Percentiles rank a stretch among this genome's conserved stretches.
Evolutionary conservation across 1,140 invertebrate species (phyloP).

Genomic region (Octopus bimaculoides): DNA sequence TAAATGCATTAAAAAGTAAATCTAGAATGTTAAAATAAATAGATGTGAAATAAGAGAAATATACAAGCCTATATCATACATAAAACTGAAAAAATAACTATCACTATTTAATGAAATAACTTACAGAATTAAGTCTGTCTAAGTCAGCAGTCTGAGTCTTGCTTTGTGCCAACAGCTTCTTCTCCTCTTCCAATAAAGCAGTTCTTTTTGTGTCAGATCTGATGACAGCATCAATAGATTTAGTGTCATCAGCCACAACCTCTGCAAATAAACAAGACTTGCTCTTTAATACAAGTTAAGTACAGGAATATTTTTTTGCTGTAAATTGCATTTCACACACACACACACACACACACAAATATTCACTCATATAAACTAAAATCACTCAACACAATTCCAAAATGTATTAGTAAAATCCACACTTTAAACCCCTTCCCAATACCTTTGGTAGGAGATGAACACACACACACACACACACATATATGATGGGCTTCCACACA

Average conservation of each 20-base stretch:
- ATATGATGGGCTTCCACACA: too few relatives aligned
- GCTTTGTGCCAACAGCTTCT: conserved; percentile 69
- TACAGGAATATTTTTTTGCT: too few relatives aligned
- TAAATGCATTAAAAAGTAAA: too few relatives aligned
- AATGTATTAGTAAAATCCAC: too few relatives aligned
- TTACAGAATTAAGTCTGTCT: conserved; percentile 79
- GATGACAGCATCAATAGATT: conserved; percentile 88
- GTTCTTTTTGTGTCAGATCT: conserved; percentile 88
- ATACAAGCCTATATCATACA: conserved; percentile 6
- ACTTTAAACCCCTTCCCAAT: too few relatives aligned
- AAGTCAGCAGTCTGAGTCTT: conserved; percentile 60
- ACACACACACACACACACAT: too few relatives aligned
- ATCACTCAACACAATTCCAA: too few relatives aligned
- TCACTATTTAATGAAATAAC: neutral
- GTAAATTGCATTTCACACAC: too few relatives aligned
- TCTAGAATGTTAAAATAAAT: neutral
- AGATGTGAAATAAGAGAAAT: neutral
- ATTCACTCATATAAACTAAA: too few relatives aligned
- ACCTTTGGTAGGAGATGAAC: too few relatives aligned
- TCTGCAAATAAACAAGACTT: conserved; percentile 60
- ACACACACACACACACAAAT: too few relatives aligned
- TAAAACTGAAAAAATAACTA: neutral
- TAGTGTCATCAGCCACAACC: conserved; percentile 87
- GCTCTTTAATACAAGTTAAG: too few relatives aligned
- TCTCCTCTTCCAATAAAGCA: conserved; percentile 78